Conservation (phyloP, 2,113 vertebrate species). For the Trinectes maculatus region DNA sequence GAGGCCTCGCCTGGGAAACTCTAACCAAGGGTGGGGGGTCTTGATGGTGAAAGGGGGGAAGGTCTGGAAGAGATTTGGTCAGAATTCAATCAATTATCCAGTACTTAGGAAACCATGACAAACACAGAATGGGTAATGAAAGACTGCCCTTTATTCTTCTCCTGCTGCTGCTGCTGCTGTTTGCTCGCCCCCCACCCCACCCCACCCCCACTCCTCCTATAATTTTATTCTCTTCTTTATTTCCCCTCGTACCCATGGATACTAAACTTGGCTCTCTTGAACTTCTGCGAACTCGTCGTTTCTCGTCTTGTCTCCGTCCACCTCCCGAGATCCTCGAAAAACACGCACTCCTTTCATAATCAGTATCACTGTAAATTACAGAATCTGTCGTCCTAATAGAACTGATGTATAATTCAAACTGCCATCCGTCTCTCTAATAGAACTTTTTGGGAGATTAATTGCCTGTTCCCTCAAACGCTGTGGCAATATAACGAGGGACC, state of each 20-base stretch:
- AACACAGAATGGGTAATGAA: constrained; percentile 37
- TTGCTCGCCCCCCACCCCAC: neutral
- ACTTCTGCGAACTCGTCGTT: constrained; percentile 17
- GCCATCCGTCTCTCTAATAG: constrained; percentile 81
- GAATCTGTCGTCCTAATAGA: constrained; percentile 69
- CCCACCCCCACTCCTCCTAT: no score
- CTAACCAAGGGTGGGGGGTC: constrained; percentile 41
- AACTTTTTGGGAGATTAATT: constrained; percentile 84
- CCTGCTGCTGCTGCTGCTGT: constrained; percentile 2
- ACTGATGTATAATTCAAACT: constrained; percentile 72
- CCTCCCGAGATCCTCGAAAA: constrained; percentile 6
- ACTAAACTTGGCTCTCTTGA: neutral
- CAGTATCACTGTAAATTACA: constrained; percentile 53
- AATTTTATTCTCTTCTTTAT: neutral
- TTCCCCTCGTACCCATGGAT: neutral
- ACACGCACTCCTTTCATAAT: constrained; percentile 49
- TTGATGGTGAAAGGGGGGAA: constrained; percentile 36
- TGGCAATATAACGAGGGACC: constrained; percentile 70
- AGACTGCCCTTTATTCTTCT: constrained; percentile 5
- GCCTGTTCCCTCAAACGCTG: constrained; percentile 56
- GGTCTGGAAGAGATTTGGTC: constrained; percentile 67
- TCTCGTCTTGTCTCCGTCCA: constrained; percentile 14
- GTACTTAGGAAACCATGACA: constrained; percentile 47
- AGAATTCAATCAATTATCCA: constrained; percentile 63
- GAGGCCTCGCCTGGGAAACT: constrained; percentile 43